These are phyloP conservation scores for Epinephelus cyanopodus DNA, from an alignment of 2,113 vertebrate species.

Conservation along the genomic window DNA sequence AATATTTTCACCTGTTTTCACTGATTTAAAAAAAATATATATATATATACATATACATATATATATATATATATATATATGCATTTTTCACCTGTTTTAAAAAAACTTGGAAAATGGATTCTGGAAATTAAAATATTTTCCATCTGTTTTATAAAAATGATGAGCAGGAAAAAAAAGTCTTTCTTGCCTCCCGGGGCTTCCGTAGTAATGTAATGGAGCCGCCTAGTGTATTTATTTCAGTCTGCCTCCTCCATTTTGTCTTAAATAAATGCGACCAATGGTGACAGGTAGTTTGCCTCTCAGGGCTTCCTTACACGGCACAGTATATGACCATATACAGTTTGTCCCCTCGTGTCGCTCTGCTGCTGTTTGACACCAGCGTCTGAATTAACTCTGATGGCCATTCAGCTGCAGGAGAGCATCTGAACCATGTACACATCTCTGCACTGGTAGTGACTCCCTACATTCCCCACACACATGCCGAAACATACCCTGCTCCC, in stretches of 20 bases:
- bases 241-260: constrained; percentile 18
- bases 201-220: neutral
- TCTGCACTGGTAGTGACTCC: neutral
- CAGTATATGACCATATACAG: neutral
- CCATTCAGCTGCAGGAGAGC: constrained; percentile 6
- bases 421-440: constrained; percentile 17
- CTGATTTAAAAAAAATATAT: too few species aligned
- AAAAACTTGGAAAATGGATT: too few species aligned
- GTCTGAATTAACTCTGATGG: constrained; percentile 13
- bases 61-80: too few species aligned
- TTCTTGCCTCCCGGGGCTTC: too few species aligned
- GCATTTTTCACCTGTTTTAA: too few species aligned
- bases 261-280: constrained; percentile 48
- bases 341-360: neutral
- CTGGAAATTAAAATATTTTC: too few species aligned
- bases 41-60: too few species aligned
- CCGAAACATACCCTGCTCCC: constrained; percentile 20
- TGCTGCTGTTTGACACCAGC: constrained; percentile 9
- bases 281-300: constrained; percentile 24
- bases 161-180: too few species aligned
- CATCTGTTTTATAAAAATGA: too few species aligned
- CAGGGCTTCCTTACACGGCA: too few species aligned
- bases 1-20: too few species aligned
- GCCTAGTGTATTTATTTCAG: constrained; percentile 12
- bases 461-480: constrained; percentile 5